phyloP scores from a whole-genome alignment of 2,113 vertebrate species.

The Reinhardtius hippoglossoides region DNA sequence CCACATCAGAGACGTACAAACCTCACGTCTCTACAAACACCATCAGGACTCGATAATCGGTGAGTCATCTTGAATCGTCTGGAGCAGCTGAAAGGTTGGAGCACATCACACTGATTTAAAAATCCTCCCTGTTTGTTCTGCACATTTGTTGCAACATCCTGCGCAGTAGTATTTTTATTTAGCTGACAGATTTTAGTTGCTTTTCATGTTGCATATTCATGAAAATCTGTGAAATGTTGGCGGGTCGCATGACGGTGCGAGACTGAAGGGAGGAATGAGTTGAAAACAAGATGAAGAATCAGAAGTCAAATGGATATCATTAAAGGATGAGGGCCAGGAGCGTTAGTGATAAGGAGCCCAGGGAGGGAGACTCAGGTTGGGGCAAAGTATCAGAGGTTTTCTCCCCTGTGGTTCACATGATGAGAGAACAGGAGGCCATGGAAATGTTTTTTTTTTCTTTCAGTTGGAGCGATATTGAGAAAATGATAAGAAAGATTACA shows the following conservation, averaged over 20 bases:
- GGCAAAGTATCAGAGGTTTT: neutral
- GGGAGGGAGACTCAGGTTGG: neutral
- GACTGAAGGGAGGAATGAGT: neutral
- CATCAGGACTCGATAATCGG: constrained; percentile 16
- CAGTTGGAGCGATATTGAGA: neutral
- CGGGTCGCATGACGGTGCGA: neutral
- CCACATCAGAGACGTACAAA: constrained; percentile 20
- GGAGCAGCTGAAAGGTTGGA: constrained; percentile 27
- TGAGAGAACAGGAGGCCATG: neutral
- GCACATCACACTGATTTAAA: constrained; percentile 18
- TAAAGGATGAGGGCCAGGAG: neutral
- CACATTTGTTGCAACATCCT: neutral
- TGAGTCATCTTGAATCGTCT: constrained; percentile 23
- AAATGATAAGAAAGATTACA: neutral
- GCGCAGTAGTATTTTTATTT: neutral
- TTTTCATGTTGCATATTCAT: no score
- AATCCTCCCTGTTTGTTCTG: neutral
- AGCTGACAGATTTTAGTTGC: no score
- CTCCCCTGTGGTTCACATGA: neutral
- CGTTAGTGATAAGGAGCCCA: neutral
- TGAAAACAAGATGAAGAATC: neutral
- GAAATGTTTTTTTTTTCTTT: neutral
- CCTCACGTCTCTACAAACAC: no score
- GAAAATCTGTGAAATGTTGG: neutral
- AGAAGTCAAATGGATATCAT: neutral